Base-by-base conservation (phyloP, 92 coral and sea anemone species). In the Montipora capitata region DNA sequence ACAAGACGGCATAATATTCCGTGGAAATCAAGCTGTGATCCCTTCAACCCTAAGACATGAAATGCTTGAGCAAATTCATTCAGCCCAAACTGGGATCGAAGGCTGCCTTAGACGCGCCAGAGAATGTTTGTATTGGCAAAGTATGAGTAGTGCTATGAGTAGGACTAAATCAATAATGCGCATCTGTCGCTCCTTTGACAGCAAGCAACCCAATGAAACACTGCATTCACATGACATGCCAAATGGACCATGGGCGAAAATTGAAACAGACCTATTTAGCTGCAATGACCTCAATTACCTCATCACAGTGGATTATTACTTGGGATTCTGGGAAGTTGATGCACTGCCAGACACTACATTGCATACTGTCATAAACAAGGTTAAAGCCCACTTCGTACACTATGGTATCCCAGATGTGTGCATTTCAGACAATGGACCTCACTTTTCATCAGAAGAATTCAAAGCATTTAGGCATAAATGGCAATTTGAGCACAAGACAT, bases 61-160 rank as follows among this genome's bases (percentile, higher is more conserved):
- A 3, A 54, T 54, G 59, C 59, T 54, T 7, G 12, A 48, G 52
- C 52, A 9, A 5, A 48, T 48, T 48, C 59, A 54, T 10, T 10
- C 59, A 9, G 7, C 59, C 13, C 59, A 54, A n/a, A 9, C 10
- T 7, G 59, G 59, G 3, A 54, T 10, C 10, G 59, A 54, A 3
- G 59, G 86, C 3, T 81, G 86, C 41, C 48, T 68, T 59, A 59
- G 86, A 5, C 68, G 86, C 4, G 86, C 77, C 11, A 81, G 86
- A 45, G 83, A 56, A 2, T 78, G 83, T 59, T 4, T 78, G 15
- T 78, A 56, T 27, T 54, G 59, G 59, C 77, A 76, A 14, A 57
- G 77, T 3, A 81, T 81, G 65, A 81, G 48, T 56, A 54, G 74
- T 40, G 85, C 63, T 71, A 64, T 45, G 4, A 48, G 10, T 83